These are phyloP conservation scores for Plectropomus leopardus DNA, from an alignment of 2,113 vertebrate genomes.

Conservation along the genomic window DNA sequence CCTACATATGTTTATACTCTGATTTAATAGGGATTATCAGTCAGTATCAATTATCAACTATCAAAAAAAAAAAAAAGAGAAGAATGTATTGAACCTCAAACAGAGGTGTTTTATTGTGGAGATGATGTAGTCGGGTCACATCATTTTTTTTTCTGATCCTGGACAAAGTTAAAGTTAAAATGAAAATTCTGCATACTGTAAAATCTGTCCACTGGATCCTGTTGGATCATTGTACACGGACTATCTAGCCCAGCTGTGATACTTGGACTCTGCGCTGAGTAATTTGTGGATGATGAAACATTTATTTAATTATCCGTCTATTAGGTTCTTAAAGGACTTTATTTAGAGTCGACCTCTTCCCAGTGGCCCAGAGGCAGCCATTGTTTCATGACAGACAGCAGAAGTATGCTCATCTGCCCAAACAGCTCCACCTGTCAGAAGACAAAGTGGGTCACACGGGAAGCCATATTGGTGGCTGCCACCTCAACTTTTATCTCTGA, in stretches of 20 bases:
- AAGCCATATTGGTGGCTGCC: constrained; percentile 43
- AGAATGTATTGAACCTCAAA: background rate
- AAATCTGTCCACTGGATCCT: background rate
- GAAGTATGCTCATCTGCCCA: constrained; percentile 55
- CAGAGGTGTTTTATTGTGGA: background rate
- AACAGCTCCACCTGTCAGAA: constrained; percentile 60
- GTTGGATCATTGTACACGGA: background rate
- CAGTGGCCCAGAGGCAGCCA: constrained; percentile 38
- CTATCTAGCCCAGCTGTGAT: background rate
- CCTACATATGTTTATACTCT: too few species aligned
- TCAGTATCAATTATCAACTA: too few species aligned
- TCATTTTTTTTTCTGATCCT: too few species aligned
- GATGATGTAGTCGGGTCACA: background rate
- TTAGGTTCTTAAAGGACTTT: constrained; percentile 43
- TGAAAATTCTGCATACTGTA: background rate
- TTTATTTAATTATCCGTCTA: constrained; percentile 63
- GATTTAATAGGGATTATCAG: too few species aligned
- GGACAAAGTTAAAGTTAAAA: background rate
- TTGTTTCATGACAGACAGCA: constrained; percentile 44
- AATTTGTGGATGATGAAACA: constrained; percentile 35
- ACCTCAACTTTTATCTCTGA: constrained; percentile 68
- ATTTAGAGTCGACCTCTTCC: constrained; percentile 43
- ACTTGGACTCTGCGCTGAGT: constrained; percentile 10
- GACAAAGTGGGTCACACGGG: constrained; percentile 57
- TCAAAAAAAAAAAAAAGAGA: too few species aligned